Conservation (phyloP, 2,888 invertebrate genomes). For the Drosophila mulleri region DNA sequence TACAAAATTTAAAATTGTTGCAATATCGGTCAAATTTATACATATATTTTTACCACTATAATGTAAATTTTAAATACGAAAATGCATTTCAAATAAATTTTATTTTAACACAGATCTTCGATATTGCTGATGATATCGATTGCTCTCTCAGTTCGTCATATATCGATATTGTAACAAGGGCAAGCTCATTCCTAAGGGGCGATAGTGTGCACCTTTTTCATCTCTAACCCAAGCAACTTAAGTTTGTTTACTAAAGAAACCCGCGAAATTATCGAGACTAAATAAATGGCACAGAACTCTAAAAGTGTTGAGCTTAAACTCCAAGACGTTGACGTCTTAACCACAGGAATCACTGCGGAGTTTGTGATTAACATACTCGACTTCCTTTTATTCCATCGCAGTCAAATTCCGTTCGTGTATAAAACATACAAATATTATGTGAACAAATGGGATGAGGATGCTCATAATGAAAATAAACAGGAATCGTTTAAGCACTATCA, state of each 20-base stretch:
- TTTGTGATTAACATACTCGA: slow-evolving; percentile 81
- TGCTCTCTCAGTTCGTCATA: background rate
- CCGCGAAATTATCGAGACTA: slow-evolving; percentile 46
- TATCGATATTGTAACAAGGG: slow-evolving; percentile 13
- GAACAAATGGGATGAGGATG: slow-evolving; percentile 72
- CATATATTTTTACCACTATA: background rate
- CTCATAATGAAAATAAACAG: slow-evolving; percentile 15
- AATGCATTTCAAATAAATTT: background rate
- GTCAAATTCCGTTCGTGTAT: slow-evolving; percentile 84
- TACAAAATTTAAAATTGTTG: background rate
- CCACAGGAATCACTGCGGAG: slow-evolving; percentile 71
- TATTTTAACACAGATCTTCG: background rate
- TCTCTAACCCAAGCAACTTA: slow-evolving; percentile 11
- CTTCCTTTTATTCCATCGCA: slow-evolving; percentile 82
- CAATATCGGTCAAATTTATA: background rate
- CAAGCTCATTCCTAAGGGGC: background rate
- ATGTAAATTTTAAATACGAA: background rate
- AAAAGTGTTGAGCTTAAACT: slow-evolving; percentile 74
- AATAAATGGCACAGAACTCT: slow-evolving; percentile 49
- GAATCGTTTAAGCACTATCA: slow-evolving; percentile 64
- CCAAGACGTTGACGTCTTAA: slow-evolving; percentile 79
- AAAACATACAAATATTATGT: slow-evolving; percentile 83
- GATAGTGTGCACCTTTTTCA: background rate
- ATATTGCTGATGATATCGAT: slow-evolving; percentile 4
- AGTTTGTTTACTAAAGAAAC: slow-evolving; percentile 40